Evolutionary conservation across 1,140 invertebrate genomes (phyloP).

Genomic region (Drosophila mauritiana): DNA sequence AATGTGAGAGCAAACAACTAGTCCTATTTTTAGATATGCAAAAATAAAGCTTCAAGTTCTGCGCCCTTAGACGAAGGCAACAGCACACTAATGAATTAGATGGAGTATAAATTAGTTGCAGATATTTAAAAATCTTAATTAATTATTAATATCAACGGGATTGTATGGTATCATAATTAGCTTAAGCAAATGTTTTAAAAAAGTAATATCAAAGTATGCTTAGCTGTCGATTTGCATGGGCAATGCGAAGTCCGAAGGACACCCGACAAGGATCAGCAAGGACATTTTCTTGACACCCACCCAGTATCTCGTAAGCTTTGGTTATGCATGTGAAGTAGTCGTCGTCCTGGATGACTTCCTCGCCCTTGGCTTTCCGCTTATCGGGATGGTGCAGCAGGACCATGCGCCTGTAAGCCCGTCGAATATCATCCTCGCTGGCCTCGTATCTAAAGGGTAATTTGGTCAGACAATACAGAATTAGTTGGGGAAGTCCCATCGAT

Average conservation of each 20-base stretch:
- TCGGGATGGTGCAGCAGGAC: conserved; percentile 99
- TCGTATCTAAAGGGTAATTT: conserved; percentile 84
- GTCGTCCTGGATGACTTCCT: conserved; percentile 93
- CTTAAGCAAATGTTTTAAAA: no score
- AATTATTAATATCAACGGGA: no score
- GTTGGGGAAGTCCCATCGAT: not conserved
- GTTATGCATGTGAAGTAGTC: conserved; percentile 99
- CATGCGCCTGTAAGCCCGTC: conserved; percentile 95
- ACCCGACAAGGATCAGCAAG: not conserved
- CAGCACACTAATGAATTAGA: no score
- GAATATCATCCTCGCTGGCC: conserved; percentile 96
- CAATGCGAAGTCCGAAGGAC: not conserved
- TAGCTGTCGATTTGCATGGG: no score
- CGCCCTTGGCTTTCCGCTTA: conserved; percentile 95
- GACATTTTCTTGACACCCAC: conserved; percentile 37
- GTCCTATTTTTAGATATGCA: not conserved
- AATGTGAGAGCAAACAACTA: not conserved
- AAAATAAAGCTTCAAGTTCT: not conserved
- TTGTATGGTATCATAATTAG: no score
- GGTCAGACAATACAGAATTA: conserved; percentile 1
- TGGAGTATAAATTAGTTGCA: no score
- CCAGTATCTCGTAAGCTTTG: conserved; percentile 93
- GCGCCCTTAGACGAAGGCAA: no score
- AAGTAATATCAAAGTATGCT: no score
- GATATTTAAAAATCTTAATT: no score